These are phyloP conservation scores for Formica selysi DNA, from an alignment of 1,140 invertebrate genomes.

Conservation along the genomic window DNA sequence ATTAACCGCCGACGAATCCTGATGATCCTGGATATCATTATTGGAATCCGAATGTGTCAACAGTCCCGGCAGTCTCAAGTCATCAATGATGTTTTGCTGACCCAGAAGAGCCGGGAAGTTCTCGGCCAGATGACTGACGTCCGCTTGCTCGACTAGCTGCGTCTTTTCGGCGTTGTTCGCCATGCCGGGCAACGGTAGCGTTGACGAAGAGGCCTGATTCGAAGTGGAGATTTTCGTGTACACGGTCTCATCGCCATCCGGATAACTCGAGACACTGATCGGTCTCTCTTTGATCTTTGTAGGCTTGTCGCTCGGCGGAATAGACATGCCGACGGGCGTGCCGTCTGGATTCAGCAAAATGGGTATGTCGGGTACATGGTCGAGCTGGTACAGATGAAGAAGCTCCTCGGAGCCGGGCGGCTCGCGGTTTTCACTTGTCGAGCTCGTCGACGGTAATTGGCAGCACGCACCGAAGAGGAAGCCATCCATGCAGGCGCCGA, in stretches of 20 bases:
- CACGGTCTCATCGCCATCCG: constrained; percentile 15
- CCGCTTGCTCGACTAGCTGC: constrained; percentile 70
- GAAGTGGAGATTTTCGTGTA: constrained; percentile 78
- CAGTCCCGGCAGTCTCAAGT: constrained; percentile 79
- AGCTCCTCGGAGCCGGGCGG: constrained; percentile 46
- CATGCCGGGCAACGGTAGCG: constrained; percentile 56
- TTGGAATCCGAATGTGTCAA: constrained; percentile 78
- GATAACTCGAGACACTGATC: constrained; percentile 51
- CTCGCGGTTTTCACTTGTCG: constrained; percentile 50
- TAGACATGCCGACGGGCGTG: constrained; percentile 76
- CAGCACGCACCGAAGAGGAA: constrained; percentile 97
- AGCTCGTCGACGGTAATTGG: constrained; percentile 87
- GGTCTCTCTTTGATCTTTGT: constrained; percentile 60
- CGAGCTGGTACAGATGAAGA: constrained; percentile 78
- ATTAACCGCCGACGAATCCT: constrained; percentile 76
- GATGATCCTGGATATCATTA: constrained; percentile 82
- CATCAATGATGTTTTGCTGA: constrained; percentile 79
- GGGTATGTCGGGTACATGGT: constrained; percentile 83
- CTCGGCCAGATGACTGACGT: constrained; percentile 78
- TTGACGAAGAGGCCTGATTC: constrained; percentile 34
- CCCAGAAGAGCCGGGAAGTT: constrained; percentile 78
- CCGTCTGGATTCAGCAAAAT: constrained; percentile 83
- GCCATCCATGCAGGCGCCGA: constrained; percentile 96
- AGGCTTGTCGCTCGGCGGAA: background rate
- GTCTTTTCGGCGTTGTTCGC: constrained; percentile 78